Base-by-base conservation (phyloP, 2,888 invertebrate species). In the Atethmia centrago region DNA sequence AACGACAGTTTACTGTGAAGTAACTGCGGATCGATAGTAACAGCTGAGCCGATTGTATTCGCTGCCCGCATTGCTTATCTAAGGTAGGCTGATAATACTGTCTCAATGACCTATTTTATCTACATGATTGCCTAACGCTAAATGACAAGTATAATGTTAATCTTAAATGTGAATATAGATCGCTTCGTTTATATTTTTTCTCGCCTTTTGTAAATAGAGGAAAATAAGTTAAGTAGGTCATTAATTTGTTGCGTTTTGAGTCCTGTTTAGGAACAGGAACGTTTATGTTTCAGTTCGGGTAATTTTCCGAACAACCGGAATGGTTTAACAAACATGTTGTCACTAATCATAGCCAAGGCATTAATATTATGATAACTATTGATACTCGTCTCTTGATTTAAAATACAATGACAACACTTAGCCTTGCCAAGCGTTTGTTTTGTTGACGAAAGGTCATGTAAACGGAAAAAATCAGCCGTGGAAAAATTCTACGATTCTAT, bases 1-100 rank as follows among this genome's bases (percentile, higher is more conserved):
- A 83, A 79, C 81, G 86, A 84, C 83, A 82, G 85, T 80, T 85
- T 81, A 82, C 85, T 67, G 86, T 89, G 85, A 88, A 91, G 87
- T 89, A 88, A 88, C 87, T 83, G 82, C 87, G 90, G 93, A 94
- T 95, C 95, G 92, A 95, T 95, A 93, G 87, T 80, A 93, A 93
- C 94, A 94, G 94, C 94, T 94, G 94, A 92, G 91, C 88, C 87
- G 88, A 90, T 91, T 92, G 90, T 91, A 88, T 88, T 88, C 85
- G 87, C 86, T 91, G 86, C 87, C 91, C 90, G 91, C 90, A 91
- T 89, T 82, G 85, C 88, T 90, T 92, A 90, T 92, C 89, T 85
- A 89, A 94, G 94, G 94, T 95, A 93, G 85, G 85, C 83, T 85
- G 87, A 89, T 89, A 87, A 86, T 85, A 82, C 79, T 77, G 82